Conservation (phyloP, 2,797 vertebrate genomes). For the Cygnus olor region DNA sequence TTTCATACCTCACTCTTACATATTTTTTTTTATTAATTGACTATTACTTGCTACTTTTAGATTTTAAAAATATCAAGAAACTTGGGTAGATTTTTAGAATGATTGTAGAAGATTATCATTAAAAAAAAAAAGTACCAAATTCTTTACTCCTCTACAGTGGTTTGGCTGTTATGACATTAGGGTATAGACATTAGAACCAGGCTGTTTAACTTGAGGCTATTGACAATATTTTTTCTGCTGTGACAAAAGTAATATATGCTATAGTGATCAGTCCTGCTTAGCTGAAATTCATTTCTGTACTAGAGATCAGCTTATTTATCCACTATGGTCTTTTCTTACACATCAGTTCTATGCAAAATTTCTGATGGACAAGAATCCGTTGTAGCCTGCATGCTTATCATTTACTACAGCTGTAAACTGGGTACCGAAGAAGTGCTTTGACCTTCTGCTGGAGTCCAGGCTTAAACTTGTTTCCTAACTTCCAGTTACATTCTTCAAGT, state of each 20-base stretch:
- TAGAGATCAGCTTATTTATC: background rate
- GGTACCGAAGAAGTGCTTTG: constrained; percentile 41
- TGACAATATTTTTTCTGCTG: background rate
- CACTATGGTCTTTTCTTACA: background rate
- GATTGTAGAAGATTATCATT: background rate
- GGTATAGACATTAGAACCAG: background rate
- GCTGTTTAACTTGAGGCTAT: background rate
- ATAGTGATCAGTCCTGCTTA: background rate
- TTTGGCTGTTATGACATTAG: background rate
- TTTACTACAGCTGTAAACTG: background rate
- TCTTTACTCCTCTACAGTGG: background rate
- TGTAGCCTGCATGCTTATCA: constrained; percentile 18
- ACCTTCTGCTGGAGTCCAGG: constrained; percentile 64
- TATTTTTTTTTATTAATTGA: background rate
- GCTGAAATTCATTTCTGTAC: background rate
- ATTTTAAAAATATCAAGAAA: background rate
- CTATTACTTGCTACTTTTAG: background rate
- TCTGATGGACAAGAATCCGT: background rate
- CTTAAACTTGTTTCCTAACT: constrained; percentile 70
- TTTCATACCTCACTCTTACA: background rate
- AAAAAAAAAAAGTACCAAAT: background rate
- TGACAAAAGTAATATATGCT: background rate
- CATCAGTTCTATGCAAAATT: background rate
- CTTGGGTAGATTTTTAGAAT: background rate
- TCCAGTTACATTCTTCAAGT: constrained; percentile 27